Evolutionary conservation across 2,113 vertebrate genomes (phyloP).

Genomic region (Nanorana parkeri): DNA sequence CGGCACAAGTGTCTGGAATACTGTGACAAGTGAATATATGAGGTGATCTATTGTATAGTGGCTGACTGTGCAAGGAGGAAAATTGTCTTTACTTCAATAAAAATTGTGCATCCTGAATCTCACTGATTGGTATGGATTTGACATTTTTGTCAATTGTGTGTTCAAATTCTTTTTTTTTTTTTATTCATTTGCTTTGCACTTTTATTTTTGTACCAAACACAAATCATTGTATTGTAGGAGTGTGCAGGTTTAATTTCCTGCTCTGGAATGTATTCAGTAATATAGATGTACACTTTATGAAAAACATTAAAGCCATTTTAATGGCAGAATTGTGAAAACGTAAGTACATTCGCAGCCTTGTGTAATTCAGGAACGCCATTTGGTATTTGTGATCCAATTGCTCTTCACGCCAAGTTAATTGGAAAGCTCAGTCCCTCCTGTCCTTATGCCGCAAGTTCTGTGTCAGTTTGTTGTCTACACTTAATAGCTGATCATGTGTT

Average conservation of each 20-base stretch:
- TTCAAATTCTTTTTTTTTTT: background rate
- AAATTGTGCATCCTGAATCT: slow-evolving; percentile 76
- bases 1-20: slow-evolving; percentile 67
- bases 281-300: slow-evolving; percentile 18
- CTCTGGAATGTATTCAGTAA: slow-evolving; percentile 1
- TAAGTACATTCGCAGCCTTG: background rate
- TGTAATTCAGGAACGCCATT: background rate
- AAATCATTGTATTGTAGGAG: background rate
- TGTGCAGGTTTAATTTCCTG: background rate
- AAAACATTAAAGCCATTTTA: background rate
- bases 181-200: background rate
- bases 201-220: slow-evolving; percentile 2
- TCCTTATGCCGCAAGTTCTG: too few species aligned
- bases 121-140: slow-evolving; percentile 4
- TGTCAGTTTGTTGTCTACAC: too few species aligned
- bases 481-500: too few species aligned
- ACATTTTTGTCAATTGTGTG: background rate
- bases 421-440: too few species aligned
- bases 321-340: background rate
- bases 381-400: too few species aligned
- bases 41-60: slow-evolving; percentile 67
- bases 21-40: slow-evolving; percentile 63
- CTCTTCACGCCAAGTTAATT: too few species aligned
- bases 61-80: slow-evolving; percentile 68
- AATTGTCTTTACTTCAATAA: slow-evolving; percentile 84